Percentiles rank a stretch among this genome's conserved stretches.
These are phyloP conservation scores for Stictocephala bisonia DNA, from an alignment of 2,888 invertebrate genomes.

Conservation along the genomic window DNA sequence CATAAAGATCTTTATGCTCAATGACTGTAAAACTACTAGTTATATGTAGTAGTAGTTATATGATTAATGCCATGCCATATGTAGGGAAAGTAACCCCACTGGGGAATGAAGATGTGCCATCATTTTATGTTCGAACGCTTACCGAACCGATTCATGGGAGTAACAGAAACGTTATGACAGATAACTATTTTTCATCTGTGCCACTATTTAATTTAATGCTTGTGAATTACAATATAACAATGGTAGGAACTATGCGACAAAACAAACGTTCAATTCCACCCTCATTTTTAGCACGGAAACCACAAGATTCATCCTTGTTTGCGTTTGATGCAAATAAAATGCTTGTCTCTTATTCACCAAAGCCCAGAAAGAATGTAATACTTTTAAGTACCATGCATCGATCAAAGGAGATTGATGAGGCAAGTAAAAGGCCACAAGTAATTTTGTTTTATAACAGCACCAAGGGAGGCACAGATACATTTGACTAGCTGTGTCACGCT, in stretches of 20 bases:
- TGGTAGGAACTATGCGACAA: constrained; percentile 53
- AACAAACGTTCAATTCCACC: constrained; percentile 60
- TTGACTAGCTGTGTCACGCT: constrained; percentile 57
- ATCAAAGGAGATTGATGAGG: constrained; percentile 52
- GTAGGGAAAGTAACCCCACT: constrained; percentile 44
- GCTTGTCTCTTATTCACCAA: constrained; percentile 58
- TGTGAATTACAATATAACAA: constrained; percentile 51
- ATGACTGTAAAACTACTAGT: constrained; percentile 48
- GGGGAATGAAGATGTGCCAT: constrained; percentile 39
- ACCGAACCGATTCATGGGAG: constrained; percentile 45
- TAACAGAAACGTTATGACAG: constrained; percentile 52
- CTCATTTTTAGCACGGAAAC: constrained; percentile 57
- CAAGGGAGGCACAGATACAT: constrained; percentile 59
- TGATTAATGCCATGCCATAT: constrained; percentile 50
- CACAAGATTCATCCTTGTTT: constrained; percentile 57
- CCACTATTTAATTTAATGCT: constrained; percentile 53
- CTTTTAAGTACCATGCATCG: constrained; percentile 59
- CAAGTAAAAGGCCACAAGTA: constrained; percentile 56
- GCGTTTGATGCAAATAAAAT: constrained; percentile 57
- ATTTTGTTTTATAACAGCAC: constrained; percentile 58
- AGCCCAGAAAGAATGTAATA: constrained; percentile 57
- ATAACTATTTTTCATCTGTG: constrained; percentile 53
- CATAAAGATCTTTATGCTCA: constrained; percentile 45
- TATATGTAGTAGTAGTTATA: too few relatives aligned
- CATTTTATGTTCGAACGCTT: constrained; percentile 51